phyloP scores from a whole-genome alignment of 1,140 invertebrate genomes.

The Calliopsis andreniformis region DNA sequence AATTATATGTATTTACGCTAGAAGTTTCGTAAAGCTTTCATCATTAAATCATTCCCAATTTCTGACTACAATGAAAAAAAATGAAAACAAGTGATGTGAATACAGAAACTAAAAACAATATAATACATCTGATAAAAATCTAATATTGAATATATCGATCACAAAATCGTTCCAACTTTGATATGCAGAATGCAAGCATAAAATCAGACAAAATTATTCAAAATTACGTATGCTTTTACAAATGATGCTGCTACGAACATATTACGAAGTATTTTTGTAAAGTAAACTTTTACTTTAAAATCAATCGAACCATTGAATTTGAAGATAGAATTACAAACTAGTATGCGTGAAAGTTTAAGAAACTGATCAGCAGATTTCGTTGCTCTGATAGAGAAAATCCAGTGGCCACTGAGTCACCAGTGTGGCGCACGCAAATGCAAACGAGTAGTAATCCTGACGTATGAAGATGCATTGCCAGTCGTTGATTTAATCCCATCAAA shows the following conservation, averaged over 20 bases:
- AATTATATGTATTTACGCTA: too few relatives aligned
- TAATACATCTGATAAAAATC: too few relatives aligned
- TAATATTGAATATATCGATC: too few relatives aligned
- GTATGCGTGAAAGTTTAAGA: background rate
- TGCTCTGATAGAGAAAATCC: background rate
- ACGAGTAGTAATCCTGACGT: background rate
- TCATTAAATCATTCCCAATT: too few relatives aligned
- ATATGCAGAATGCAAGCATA: too few relatives aligned
- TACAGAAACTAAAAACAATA: background rate
- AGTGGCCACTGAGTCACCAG: constrained; percentile 28
- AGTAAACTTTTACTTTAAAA: background rate
- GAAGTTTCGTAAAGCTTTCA: too few relatives aligned
- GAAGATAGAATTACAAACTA: background rate
- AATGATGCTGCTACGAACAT: too few relatives aligned
- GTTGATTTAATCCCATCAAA: constrained; percentile 34
- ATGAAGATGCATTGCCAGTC: constrained; percentile 32
- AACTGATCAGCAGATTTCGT: background rate
- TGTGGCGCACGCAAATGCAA: constrained; percentile 2
- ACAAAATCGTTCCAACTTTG: too few relatives aligned
- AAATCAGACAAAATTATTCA: too few relatives aligned
- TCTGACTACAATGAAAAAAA: too few relatives aligned
- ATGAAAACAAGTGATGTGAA: background rate
- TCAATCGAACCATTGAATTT: background rate
- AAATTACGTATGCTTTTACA: too few relatives aligned
- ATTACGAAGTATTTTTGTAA: too few relatives aligned